These are phyloP conservation scores for Beris chalybata DNA, from an alignment of 2,888 invertebrate species.

Conservation along the genomic window DNA sequence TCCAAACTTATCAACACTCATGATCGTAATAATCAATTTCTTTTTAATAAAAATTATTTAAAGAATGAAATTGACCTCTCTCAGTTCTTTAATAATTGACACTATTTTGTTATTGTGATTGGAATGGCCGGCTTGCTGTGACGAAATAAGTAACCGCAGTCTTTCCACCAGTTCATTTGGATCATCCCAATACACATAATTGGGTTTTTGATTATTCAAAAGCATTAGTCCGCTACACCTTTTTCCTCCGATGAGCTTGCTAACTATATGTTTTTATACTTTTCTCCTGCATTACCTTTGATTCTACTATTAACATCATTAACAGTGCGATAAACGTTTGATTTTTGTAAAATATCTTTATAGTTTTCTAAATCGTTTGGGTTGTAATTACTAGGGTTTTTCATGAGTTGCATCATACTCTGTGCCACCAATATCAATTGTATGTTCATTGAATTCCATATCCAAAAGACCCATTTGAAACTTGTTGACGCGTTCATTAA, in stretches of 20 bases:
- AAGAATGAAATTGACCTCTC: too few relatives aligned
- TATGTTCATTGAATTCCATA: slow-evolving; percentile 8
- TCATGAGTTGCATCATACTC: slow-evolving; percentile 29
- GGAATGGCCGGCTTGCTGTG: slow-evolving; percentile 44
- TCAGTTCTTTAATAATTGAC: too few relatives aligned
- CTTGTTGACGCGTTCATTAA: slow-evolving; percentile 4
- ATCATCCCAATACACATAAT: slow-evolving; percentile 45
- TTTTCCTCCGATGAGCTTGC: neutral
- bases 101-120: too few relatives aligned
- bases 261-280: slow-evolving; percentile 24
- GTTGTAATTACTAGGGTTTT: slow-evolving; percentile 24
- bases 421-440: slow-evolving; percentile 15
- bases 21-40: too few relatives aligned
- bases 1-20: too few relatives aligned
- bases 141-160: slow-evolving; percentile 44
- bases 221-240: slow-evolving; percentile 14
- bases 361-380: too few relatives aligned
- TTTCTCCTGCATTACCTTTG: slow-evolving; percentile 19
- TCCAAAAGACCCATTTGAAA: slow-evolving; percentile 18
- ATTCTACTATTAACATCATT: slow-evolving; percentile 16
- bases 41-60: too few relatives aligned
- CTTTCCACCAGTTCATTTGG: slow-evolving; percentile 47
- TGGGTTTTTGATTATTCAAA: slow-evolving; percentile 21
- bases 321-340: slow-evolving; percentile 17
- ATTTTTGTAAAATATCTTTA: too few relatives aligned